Evolutionary conservation across 1,140 invertebrate genomes (phyloP), one percentile per base, ranked within the genome.

Genomic region (Stratiolaelaps scimitus): DNA sequence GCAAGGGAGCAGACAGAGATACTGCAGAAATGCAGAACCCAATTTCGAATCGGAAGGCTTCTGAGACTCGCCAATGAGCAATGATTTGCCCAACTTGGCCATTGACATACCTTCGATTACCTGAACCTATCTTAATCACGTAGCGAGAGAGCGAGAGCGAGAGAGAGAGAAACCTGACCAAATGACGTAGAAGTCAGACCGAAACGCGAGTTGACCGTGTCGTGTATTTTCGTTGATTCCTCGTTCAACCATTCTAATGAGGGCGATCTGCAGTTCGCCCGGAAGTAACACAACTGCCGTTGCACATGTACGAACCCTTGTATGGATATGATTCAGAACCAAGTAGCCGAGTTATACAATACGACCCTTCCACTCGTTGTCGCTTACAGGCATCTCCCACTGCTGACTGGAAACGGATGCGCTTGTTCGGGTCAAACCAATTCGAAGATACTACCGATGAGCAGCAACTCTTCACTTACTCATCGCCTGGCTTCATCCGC

Each of bases 401-500:
- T 29, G 53, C 53, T 15, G 53, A 17, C 26, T 34, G 15, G 15
- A 60, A 60, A 23, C 26, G 34, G 26, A 17, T 15, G 13, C 53
- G 53, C 10, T 26, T 60, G 4, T 60, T 60, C 53, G 34, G 34
- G 34, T 26, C 26, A 10, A n/a, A 29, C 53, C 26, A 34, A 15
- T 60, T 60, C 23, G 53, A 60, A 10, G 53, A 60, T 34, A 40
- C 34, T 40, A 20, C 53, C 2, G 17, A 20, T 1, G 53, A 60
- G 20, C 20, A n/a, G 15, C 26, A 60, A 17, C 17, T 60, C 1
- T 60, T 60, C 10, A 26, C 53, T 15, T 60, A 60, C 23, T 60
- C 53, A 34, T 60, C 53, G 4, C 53, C 13, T 17, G 53, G 53
- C 53, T 60, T 60, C 53, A 60, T 60, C 10, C 53, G 53, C 4